Conservation (phyloP, 2,888 invertebrate genomes). For the Amphiduros pacificus region DNA sequence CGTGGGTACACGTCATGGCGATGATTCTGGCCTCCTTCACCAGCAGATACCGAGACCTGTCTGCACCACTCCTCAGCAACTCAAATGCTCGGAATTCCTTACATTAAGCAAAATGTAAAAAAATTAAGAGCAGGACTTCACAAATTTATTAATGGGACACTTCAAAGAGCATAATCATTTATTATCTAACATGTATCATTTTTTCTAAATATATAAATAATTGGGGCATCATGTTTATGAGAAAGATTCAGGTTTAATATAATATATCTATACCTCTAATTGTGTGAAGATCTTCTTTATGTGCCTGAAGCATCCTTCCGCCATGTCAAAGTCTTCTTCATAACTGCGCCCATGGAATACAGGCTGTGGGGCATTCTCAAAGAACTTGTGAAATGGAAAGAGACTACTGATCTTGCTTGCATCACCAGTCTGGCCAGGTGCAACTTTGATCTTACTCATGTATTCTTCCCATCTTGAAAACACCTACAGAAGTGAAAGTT, state of each 20-base stretch:
- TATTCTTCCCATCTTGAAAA: conserved; percentile 92
- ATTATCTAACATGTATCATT: too few relatives aligned
- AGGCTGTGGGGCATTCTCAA: conserved; percentile 89
- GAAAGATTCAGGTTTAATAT: too few relatives aligned
- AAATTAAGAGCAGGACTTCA: too few relatives aligned
- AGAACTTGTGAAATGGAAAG: conserved; percentile 94
- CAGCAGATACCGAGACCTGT: conserved; percentile 92
- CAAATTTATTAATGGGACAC: too few relatives aligned
- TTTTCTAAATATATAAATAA: too few relatives aligned
- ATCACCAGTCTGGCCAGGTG: not conserved
- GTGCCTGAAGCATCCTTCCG: conserved; percentile 89
- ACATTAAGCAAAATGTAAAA: not conserved
- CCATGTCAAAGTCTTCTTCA: conserved; percentile 83
- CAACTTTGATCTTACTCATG: conserved; percentile 65
- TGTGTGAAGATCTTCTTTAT: conserved; percentile 95
- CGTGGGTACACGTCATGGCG: conserved; percentile 99
- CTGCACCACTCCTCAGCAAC: conserved; percentile 88
- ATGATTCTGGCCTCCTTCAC: conserved; percentile 99
- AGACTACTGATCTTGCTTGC: conserved; percentile 62
- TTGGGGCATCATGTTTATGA: too few relatives aligned
- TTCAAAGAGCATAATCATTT: too few relatives aligned
- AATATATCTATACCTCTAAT: conserved; percentile 68
- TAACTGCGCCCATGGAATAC: conserved; percentile 78
- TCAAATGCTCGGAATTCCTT: conserved; percentile 96
- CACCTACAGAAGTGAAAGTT: conserved; percentile 63